Evolutionary conservation across 1,140 invertebrate species (phyloP).

Genomic region (Sminthurinus signatus): DNA sequence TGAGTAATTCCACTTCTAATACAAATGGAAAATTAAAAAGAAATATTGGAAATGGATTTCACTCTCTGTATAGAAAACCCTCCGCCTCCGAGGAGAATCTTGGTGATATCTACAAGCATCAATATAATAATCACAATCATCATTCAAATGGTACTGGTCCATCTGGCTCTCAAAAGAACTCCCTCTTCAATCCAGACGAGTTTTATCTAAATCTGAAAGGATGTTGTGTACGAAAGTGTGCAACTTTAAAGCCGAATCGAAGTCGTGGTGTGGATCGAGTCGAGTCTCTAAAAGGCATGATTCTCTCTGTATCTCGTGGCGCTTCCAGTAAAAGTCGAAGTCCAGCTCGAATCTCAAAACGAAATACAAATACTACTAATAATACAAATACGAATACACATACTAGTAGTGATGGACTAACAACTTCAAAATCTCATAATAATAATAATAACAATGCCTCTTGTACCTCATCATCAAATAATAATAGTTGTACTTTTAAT

Average conservation of each 20-base stretch:
- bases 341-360: conserved; percentile 12
- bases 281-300: conserved; percentile 37
- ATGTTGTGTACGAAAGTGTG: conserved; percentile 30
- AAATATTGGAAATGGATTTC: not conserved
- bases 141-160: not conserved
- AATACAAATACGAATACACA: too few species aligned
- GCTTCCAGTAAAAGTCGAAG: not conserved
- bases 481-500: too few species aligned
- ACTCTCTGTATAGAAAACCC: conserved; percentile 24
- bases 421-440: not conserved
- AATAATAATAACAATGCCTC: not conserved
- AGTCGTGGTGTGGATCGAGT: conserved; percentile 33
- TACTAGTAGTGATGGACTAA: not conserved
- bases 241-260: conserved; percentile 28
- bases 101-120: not conserved
- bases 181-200: conserved; percentile 19
- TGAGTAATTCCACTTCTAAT: not conserved
- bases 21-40: not conserved
- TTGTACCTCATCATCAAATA: not conserved
- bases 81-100: conserved; percentile 38
- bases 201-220: conserved; percentile 33
- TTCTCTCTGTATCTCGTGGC: conserved; percentile 15
- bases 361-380: too few species aligned
- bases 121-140: not conserved
- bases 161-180: not conserved